Evolutionary conservation across 2,888 invertebrate genomes (phyloP), one percentile per base, ranked within the genome.

Genomic region (Lobophora halterata): DNA sequence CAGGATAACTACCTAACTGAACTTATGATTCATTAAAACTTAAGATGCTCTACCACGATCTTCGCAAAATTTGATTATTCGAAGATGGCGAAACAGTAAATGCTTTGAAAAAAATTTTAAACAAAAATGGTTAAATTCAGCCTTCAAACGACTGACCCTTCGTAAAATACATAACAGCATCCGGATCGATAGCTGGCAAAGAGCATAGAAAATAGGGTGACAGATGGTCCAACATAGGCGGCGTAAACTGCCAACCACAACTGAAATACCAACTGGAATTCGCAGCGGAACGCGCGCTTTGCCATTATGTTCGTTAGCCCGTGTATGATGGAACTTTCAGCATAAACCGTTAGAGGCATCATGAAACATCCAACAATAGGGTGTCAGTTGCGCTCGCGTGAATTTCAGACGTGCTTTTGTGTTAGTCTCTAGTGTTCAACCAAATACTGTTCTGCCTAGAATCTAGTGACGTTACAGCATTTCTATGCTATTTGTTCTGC

Each of bases 131-230:
- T 21, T 10, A 2, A 2, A 10, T 5, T 21, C 6, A 10, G 3
- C 9, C 2, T 10, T 21, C 21, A n/a, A 10, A 12, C 8, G n/a
- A 5, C n/a, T 24, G 12, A 16, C 14, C 6, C 13, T 13, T 18
- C 13, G 11, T 9, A 10, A 17, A 34, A 33, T 9, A 28, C 9
- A 26, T 13, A 13, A 7, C 11, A 33, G 18, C 8, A 24, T 8
- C 27, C 27, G 26, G 27, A 40, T 30, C 36, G 24, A 28, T 36
- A 19, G 11, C 31, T 24, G 26, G 37, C 43, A 33, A 37, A 36
- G 29, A 43, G 37, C 37, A 43, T 43, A 33, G 42, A 24, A 42
- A 37, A 42, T 33, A 16, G 33, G 33, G 29, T 38, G 37, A 37
- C 37, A 38, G 37, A 37, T 38, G 33, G 43, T 8, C 18, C 5